phyloP scores from a whole-genome alignment of 1,140 invertebrate species.

The Venturia canescens region DNA sequence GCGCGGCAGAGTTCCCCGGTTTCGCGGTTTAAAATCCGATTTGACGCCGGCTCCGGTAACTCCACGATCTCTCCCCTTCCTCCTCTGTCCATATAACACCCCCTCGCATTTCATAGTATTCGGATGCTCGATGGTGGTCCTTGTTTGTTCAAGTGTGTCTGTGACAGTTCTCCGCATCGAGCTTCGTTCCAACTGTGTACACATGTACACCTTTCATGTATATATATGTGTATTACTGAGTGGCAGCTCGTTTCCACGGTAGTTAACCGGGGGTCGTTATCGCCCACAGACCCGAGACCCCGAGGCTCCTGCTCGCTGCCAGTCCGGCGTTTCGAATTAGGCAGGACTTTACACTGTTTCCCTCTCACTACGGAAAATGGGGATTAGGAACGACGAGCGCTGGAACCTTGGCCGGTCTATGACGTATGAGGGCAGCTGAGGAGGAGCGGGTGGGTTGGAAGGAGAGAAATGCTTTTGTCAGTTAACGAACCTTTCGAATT shows the following conservation, averaged over 20 bases:
- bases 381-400: slow-evolving; percentile 19
- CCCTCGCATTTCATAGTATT: background rate
- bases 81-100: background rate
- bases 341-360: slow-evolving; percentile 33
- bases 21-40: slow-evolving; percentile 63
- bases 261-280: slow-evolving; percentile 31
- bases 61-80: slow-evolving; percentile 4
- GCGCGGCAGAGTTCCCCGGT: background rate
- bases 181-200: background rate
- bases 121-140: too few species aligned
- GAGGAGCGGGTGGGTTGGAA: background rate
- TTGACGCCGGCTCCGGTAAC: slow-evolving; percentile 46
- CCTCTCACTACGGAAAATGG: slow-evolving; percentile 10
- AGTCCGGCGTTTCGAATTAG: slow-evolving; percentile 11
- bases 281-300: slow-evolving; percentile 27
- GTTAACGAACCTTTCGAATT: background rate
- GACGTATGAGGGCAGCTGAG: background rate
- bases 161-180: background rate
- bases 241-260: slow-evolving; percentile 29
- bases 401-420: background rate
- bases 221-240: background rate
- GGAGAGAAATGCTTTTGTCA: background rate
- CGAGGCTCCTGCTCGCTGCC: background rate
- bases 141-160: background rate
- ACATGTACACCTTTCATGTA: background rate